phyloP scores from a whole-genome alignment of 2,888 invertebrate species.

The Drosophila longiperda region DNA sequence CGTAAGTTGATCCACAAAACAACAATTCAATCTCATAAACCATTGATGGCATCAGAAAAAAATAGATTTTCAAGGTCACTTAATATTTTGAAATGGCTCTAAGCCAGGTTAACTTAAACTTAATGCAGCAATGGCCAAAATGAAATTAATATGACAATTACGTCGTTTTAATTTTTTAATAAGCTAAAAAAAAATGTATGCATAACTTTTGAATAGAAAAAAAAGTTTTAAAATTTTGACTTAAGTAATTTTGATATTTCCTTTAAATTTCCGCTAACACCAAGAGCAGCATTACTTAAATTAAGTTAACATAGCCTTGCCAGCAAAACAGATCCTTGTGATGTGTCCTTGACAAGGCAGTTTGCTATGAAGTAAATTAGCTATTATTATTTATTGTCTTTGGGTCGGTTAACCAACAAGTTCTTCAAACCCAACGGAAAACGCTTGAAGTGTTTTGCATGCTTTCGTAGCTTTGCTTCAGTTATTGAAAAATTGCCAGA shows the following conservation, averaged over 20 bases:
- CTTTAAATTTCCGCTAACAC: not conserved
- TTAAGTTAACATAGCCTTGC: not conserved
- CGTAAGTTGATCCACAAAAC: not conserved
- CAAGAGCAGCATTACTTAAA: not conserved
- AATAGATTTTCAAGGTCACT: not conserved
- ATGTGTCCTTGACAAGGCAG: not conserved
- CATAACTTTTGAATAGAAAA: not conserved
- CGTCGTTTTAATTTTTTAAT: not conserved
- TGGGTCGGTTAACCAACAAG: not conserved
- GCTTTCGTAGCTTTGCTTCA: not conserved
- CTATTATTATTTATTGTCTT: slow-evolving; percentile 60
- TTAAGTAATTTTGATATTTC: not conserved
- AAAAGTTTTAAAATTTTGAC: not conserved
- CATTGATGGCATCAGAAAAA: not conserved
- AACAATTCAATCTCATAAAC: rapidly evolving
- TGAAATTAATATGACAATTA: not conserved
- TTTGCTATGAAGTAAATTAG: slow-evolving; percentile 33
- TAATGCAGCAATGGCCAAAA: not conserved
- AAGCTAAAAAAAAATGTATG: no score
- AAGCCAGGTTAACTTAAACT: not conserved
- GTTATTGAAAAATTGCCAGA: not conserved
- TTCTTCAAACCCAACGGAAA: not conserved
- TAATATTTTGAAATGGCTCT: no score
- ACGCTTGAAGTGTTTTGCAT: not conserved
- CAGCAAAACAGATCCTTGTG: not conserved